Conservation (phyloP, 2,888 invertebrate genomes). For the Priocnemis perturbator region DNA sequence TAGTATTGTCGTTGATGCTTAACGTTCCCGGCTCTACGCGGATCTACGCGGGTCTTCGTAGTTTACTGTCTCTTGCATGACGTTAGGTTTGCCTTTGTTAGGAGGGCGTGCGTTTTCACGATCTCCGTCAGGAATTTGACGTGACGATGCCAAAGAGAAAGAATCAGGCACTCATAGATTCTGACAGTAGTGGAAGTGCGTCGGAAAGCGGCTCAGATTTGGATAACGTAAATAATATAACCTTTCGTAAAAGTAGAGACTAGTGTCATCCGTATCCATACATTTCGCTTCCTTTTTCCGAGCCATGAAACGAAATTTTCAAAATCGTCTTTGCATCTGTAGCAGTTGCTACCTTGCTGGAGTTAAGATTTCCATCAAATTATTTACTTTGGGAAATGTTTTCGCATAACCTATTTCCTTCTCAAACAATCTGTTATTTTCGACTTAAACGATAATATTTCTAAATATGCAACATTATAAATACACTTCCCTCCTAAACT, state of each 20-base stretch:
- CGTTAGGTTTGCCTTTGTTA: slow-evolving; percentile 42
- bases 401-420: neutral
- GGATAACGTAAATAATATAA: slow-evolving; percentile 84
- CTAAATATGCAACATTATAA: neutral
- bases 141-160: slow-evolving; percentile 88
- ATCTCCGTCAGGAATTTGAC: slow-evolving; percentile 34
- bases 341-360: too few species aligned
- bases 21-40: slow-evolving; percentile 35
- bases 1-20: slow-evolving; percentile 17
- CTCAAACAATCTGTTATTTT: neutral
- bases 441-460: neutral
- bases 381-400: neutral
- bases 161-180: slow-evolving; percentile 88
- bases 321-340: too few species aligned
- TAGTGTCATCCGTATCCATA: slow-evolving; percentile 6
- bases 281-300: neutral
- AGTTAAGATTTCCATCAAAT: too few species aligned
- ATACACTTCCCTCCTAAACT: neutral
- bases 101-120: slow-evolving; percentile 46
- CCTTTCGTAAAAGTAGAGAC: slow-evolving; percentile 37
- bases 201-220: slow-evolving; percentile 85
- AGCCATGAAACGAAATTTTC: too few species aligned
- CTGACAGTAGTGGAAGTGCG: slow-evolving; percentile 86
- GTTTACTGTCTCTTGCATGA: slow-evolving; percentile 54
- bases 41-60: slow-evolving; percentile 41